Evolutionary conservation across 2,113 vertebrate species (phyloP).

Genomic region (Rhinopomastus cyanomelas): DNA sequence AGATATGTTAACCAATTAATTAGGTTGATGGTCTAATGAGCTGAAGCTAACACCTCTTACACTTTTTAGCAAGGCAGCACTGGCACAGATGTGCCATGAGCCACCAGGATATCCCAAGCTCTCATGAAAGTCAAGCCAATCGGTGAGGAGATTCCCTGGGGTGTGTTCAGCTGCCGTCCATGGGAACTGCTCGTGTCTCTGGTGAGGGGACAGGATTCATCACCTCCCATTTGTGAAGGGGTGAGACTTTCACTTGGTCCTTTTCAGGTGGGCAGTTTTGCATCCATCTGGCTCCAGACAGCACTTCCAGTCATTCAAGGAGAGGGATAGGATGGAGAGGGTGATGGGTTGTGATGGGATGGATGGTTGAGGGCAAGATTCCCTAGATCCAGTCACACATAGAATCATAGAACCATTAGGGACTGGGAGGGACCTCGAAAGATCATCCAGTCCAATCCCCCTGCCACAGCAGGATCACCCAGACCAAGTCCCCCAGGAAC

Average conservation of each 20-base stretch:
- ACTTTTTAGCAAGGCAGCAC: neutral
- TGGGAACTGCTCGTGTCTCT: neutral
- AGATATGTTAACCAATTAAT: too few relatives aligned
- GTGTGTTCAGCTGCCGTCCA: neutral
- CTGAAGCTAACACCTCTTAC: neutral
- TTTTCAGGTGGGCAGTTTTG: neutral
- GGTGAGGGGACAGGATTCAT: neutral
- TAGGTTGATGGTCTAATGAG: too few relatives aligned
- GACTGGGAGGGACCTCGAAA: too few relatives aligned
- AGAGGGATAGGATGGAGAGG: neutral
- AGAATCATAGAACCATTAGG: too few relatives aligned
- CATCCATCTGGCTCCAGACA: neutral
- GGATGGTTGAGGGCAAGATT: too few relatives aligned
- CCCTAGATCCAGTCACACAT: too few relatives aligned
- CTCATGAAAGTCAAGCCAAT: neutral
- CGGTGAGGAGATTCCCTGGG: neutral
- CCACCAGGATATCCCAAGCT: neutral
- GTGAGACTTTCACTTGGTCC: neutral
- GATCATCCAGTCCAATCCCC: too few relatives aligned
- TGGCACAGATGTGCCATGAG: neutral
- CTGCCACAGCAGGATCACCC: too few relatives aligned
- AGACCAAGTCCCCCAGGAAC: too few relatives aligned
- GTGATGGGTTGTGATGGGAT: neutral
- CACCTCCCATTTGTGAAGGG: neutral
- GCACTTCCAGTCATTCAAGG: neutral